Conservation (phyloP, 2,113 vertebrate genomes). For the Mixornis gularis region DNA sequence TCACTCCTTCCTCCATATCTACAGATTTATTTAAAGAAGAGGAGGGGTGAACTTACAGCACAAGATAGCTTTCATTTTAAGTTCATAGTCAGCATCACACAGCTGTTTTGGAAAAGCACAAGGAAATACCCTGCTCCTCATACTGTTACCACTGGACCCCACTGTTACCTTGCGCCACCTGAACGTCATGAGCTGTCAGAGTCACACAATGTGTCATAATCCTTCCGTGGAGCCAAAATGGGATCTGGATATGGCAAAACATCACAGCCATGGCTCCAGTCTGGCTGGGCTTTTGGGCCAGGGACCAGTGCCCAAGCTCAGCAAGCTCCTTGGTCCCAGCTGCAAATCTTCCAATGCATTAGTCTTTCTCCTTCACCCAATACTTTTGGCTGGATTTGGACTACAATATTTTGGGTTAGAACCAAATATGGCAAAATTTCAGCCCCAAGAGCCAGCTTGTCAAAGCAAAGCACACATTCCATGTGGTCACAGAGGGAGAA, state of each 20-base stretch:
- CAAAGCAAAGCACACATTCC: neutral
- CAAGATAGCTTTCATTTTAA: neutral
- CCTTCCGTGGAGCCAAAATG: neutral
- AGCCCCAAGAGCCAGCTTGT: neutral
- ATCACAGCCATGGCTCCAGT: rapidly evolving
- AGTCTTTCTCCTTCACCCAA: neutral
- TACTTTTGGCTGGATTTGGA: neutral
- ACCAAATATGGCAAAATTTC: neutral
- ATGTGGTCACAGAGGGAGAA: neutral
- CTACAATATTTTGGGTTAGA: neutral
- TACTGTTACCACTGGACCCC: neutral
- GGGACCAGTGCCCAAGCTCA: rapidly evolving
- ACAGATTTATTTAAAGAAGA: neutral
- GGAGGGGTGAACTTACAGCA: rapidly evolving
- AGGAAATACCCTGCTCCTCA: neutral
- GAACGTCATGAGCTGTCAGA: neutral
- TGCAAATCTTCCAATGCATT: neutral
- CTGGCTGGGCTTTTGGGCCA: neutral
- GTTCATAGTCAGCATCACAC: neutral
- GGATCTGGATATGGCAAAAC: neutral
- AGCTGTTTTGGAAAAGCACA: neutral
- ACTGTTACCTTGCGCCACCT: neutral
- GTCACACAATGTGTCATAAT: rapidly evolving
- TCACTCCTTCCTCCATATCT: neutral
- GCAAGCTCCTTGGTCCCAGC: neutral